These are phyloP conservation scores for Trematomus bernacchii DNA, from an alignment of 2,797 vertebrate species.

Conservation along the genomic window DNA sequence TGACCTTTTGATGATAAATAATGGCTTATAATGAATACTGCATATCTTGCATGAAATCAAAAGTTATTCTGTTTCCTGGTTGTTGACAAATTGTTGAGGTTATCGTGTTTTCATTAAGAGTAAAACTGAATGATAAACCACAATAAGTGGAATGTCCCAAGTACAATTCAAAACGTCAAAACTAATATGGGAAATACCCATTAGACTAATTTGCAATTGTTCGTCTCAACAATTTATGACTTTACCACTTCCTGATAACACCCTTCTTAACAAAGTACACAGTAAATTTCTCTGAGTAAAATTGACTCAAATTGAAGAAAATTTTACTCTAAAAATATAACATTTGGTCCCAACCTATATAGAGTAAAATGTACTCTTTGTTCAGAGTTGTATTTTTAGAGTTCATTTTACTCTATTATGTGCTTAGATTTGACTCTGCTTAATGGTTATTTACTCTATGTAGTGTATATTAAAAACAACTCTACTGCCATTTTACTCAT, in stretches of 20 bases:
- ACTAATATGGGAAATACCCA: neutral
- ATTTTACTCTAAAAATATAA: no score
- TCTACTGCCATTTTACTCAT: no score
- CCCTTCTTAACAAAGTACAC: no score
- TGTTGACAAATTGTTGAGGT: constrained; percentile 17
- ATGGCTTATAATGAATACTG: neutral
- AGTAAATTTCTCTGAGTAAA: no score
- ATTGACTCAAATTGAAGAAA: no score
- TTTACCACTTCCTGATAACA: neutral
- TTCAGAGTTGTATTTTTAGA: no score
- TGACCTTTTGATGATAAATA: constrained; percentile 9
- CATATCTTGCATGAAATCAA: neutral
- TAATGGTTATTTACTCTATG: no score
- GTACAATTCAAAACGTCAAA: neutral
- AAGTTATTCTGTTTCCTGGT: neutral
- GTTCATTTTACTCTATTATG: no score
- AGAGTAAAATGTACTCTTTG: no score
- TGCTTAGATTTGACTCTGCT: no score
- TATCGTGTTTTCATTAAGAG: constrained; percentile 7
- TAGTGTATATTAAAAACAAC: no score
- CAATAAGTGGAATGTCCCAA: neutral
- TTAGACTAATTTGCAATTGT: neutral
- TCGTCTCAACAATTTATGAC: neutral
- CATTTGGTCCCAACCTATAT: no score
- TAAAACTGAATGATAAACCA: neutral